A percentile compares a stretch with the other conserved stretches of the same genome.
These are phyloP conservation scores for Parnassius smintheus DNA, from an alignment of 2,888 invertebrate species.

Conservation along the genomic window DNA sequence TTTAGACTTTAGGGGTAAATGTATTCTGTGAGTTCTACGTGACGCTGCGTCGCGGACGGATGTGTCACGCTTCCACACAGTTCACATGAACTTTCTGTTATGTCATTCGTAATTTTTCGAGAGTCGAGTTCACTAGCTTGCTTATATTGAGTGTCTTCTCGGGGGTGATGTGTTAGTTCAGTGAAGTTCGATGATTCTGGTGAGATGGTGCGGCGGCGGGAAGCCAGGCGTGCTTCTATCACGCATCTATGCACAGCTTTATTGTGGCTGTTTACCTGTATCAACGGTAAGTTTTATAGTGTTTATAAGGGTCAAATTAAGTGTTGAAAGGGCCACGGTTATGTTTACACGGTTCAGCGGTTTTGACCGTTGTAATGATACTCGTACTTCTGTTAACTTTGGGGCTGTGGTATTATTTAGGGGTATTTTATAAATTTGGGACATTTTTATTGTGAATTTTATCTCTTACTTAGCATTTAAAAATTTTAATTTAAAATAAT, in stretches of 20 bases:
- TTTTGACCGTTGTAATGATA: conserved; percentile 14
- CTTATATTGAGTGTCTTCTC: conserved; percentile 44
- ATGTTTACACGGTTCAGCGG: conserved; percentile 6
- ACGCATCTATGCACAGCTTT: conserved; percentile 60
- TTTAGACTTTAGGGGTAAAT: conserved; percentile 47
- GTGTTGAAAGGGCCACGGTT: conserved; percentile 21
- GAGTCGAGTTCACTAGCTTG: conserved; percentile 54
- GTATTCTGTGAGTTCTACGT: too few relatives aligned
- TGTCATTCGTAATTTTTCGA: conserved; percentile 57
- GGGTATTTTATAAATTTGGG: too few relatives aligned
- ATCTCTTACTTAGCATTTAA: too few relatives aligned
- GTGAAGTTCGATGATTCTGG: conserved; percentile 62
- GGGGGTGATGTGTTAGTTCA: conserved; percentile 58
- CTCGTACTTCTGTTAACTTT: conserved; percentile 1
- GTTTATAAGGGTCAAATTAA: conserved; percentile 47
- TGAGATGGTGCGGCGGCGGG: conserved; percentile 69
- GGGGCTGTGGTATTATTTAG: not conserved
- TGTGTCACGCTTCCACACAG: conserved; percentile 34
- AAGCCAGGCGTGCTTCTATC: conserved; percentile 56
- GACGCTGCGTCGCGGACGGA: conserved; percentile 50
- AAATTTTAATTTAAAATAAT: too few relatives aligned
- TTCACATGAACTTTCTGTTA: conserved; percentile 58
- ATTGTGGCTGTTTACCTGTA: conserved; percentile 68
- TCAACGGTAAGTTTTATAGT: conserved; percentile 64
- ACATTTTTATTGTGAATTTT: too few relatives aligned